Percentiles rank a stretch among this genome's conserved stretches.
These are phyloP conservation scores for Mustelus asterias DNA, from an alignment of 2,113 vertebrate genomes.

Conservation along the genomic window DNA sequence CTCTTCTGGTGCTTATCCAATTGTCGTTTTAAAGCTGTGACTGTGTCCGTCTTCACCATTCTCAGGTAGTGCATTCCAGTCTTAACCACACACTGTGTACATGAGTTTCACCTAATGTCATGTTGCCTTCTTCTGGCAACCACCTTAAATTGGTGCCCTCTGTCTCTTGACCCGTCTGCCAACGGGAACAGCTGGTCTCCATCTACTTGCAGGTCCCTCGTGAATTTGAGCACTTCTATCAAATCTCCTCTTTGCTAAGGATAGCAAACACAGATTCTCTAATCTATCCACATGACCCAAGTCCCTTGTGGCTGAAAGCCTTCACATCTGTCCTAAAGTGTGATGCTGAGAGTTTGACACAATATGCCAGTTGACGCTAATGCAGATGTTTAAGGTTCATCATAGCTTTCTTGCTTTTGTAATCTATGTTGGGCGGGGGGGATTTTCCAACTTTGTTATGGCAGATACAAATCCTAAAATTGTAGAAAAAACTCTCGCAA, in stretches of 20 bases:
- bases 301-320: background rate
- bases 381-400: background rate
- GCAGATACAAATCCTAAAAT: no score
- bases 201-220: background rate
- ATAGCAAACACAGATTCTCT: background rate
- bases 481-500: no score
- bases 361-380: background rate
- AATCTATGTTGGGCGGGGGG: background rate
- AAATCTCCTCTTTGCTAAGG: background rate
- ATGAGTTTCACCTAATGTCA: background rate
- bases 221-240: background rate
- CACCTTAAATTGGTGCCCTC: background rate
- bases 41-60: background rate
- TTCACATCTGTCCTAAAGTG: background rate
- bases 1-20: background rate
- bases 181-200: background rate
- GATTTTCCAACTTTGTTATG: no score
- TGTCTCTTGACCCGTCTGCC: background rate
- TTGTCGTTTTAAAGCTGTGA: background rate
- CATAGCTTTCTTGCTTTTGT: background rate
- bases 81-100: background rate
- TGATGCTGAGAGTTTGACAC: background rate
- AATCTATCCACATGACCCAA: background rate
- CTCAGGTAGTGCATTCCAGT: background rate
- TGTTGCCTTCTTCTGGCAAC: background rate